Evolutionary conservation across 1,140 invertebrate genomes (phyloP).

Genomic region (Oscheius sp.): DNA sequence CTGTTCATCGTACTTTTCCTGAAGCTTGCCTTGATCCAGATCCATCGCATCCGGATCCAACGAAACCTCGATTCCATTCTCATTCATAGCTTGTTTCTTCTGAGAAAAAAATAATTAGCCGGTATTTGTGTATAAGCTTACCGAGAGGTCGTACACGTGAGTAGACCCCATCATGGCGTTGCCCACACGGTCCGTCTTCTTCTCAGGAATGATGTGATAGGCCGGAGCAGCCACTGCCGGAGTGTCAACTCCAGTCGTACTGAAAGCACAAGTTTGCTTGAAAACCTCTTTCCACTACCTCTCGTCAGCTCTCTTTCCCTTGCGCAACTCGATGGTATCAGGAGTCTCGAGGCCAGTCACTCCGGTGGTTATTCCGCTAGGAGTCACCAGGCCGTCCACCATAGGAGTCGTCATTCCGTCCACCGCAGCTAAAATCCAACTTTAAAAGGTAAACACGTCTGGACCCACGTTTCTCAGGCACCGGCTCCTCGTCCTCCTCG

Average conservation of each 20-base stretch:
- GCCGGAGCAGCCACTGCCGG: constrained; percentile 72
- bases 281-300: constrained; percentile 71
- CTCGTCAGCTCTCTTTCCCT: constrained; percentile 92
- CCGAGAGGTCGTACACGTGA: constrained; percentile 66
- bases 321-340: constrained; percentile 93
- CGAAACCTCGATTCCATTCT: constrained; percentile 78
- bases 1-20: constrained; percentile 85
- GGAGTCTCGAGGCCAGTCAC: constrained; percentile 95
- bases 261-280: constrained; percentile 2
- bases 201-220: constrained; percentile 90
- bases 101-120: constrained; percentile 14
- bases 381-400: constrained; percentile 73
- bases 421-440: neutral
- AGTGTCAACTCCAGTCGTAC: constrained; percentile 73
- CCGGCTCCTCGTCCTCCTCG: constrained; percentile 67
- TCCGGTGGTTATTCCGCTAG: constrained; percentile 83
- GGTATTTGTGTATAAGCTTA: constrained; percentile 24
- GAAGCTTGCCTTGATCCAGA: constrained; percentile 89
- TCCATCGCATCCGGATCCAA: constrained; percentile 95
- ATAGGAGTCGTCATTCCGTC: constrained; percentile 45
- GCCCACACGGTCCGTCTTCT: constrained; percentile 81
- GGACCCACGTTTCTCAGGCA: neutral
- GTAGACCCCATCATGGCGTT: constrained; percentile 91
- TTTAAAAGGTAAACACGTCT: neutral
- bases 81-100: constrained; percentile 44